phyloP scores from a whole-genome alignment of 1,140 invertebrate genomes.

The Phymastichus coffea region DNA sequence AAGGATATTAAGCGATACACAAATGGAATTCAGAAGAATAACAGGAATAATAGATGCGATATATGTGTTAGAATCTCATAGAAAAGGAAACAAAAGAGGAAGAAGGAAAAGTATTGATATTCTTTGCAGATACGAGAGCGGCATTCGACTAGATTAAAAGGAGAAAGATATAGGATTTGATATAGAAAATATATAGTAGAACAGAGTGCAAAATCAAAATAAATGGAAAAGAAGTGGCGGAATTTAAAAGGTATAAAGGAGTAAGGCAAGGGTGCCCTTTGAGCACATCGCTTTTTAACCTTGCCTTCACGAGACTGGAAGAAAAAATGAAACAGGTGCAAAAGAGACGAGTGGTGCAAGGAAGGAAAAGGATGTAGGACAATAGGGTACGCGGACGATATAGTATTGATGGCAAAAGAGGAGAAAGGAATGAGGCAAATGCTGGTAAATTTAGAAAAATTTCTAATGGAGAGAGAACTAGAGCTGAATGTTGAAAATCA shows the following conservation, averaged over 20 bases:
- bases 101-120: background rate
- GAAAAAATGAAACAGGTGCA: background rate
- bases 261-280: too few species aligned
- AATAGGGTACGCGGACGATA: background rate
- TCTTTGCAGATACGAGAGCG: background rate
- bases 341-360: background rate
- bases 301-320: conserved; percentile 3
- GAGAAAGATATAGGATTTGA: too few species aligned
- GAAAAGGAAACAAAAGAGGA: background rate
- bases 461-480: background rate
- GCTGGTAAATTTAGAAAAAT: background rate
- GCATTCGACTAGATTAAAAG: background rate
- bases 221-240: background rate
- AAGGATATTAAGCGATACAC: background rate
- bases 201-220: background rate
- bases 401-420: background rate
- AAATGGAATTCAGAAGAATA: too few species aligned
- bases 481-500: background rate
- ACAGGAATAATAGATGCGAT: too few species aligned
- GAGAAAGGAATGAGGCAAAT: background rate
- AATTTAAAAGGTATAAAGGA: conserved; percentile 1
- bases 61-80: background rate
- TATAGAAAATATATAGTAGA: too few species aligned
- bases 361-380: background rate
- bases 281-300: background rate